Conservation (phyloP, 2,888 invertebrate species). For the Arctia plantaginis region DNA sequence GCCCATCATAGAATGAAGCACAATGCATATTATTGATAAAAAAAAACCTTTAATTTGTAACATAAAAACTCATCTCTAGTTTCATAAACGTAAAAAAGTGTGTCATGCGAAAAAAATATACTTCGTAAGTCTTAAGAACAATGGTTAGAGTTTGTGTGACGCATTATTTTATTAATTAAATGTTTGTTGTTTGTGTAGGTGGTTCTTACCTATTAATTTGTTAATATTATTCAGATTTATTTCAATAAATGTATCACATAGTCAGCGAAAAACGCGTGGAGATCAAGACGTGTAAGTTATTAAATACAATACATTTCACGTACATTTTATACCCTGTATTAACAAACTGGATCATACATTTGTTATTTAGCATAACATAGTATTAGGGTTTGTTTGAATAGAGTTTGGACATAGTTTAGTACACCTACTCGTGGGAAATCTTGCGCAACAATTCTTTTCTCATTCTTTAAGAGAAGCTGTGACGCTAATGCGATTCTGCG, state of each 20-base stretch:
- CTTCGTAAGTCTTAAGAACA: neutral
- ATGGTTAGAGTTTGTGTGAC: neutral
- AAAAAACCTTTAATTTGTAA: neutral
- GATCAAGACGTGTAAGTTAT: neutral
- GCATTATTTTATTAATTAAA: constrained; percentile 5
- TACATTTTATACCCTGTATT: neutral
- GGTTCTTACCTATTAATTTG: constrained; percentile 10
- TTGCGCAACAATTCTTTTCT: neutral
- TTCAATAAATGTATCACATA: constrained; percentile 4
- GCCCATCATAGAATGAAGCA: neutral
- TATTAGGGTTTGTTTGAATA: neutral
- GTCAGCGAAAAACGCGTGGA: neutral
- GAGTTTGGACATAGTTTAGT: neutral
- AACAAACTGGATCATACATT: neutral
- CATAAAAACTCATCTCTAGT: neutral
- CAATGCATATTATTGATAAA: neutral
- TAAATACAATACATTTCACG: neutral
- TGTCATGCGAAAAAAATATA: neutral
- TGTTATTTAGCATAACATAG: neutral
- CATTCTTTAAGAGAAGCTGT: neutral
- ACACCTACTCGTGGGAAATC: neutral
- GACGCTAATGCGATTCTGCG: neutral
- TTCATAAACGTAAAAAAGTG: neutral
- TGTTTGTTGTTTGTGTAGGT: constrained; percentile 18
- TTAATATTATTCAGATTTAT: constrained; percentile 7